Base-by-base conservation (phyloP, 2,888 invertebrate species). In the Protodeltote pygarga region DNA sequence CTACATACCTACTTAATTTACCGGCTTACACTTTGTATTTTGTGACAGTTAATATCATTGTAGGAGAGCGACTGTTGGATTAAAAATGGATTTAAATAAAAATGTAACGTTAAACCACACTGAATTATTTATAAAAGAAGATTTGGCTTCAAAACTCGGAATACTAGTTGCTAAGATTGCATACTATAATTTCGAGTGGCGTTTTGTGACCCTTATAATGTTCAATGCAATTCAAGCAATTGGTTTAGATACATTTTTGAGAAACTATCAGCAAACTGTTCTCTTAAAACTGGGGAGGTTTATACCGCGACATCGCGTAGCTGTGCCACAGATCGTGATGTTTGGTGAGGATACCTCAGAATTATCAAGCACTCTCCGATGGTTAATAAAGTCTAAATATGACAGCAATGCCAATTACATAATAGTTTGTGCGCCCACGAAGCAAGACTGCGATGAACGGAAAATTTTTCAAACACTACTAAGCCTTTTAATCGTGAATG, bases 151-250 rank as follows among this genome's bases (percentile, higher is more conserved):
- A 19, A 71, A 75, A 8, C 64, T 85, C 13, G 78, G 81, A 3
- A 34, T 52, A 47, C 41, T 78, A n/a, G 81, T 82, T 5, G 81
- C 85, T 6, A 83, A 81, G 49, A 73, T 87, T n/a, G 81, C 81
- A 0, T 75, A 58, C 37, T 64, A 80, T 25, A 86, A 85, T 62
- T 87, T 83, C 38, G 75, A 84, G 57, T 85, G 83, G 85, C 78
- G 83, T 3, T 85, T 74, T 20, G 46, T 80, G 2, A 80, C 82
- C 2, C 44, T 85, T 0, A 64, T 84, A 3, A 63, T 85, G 38
- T 81, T 72, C 42, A 76, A 67, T 34, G 45, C 74, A 2, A 24
- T 78, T 6, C 53, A 75, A 6, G 48, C 61, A 6, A 28, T 75
- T 9, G 73, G 76, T 5, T 41, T 82, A 11, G 59, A 78, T 16